Evolutionary conservation across 2,797 vertebrate genomes (phyloP), one percentile per base, ranked within the genome.

Genomic region (Lithobates pipiens): DNA sequence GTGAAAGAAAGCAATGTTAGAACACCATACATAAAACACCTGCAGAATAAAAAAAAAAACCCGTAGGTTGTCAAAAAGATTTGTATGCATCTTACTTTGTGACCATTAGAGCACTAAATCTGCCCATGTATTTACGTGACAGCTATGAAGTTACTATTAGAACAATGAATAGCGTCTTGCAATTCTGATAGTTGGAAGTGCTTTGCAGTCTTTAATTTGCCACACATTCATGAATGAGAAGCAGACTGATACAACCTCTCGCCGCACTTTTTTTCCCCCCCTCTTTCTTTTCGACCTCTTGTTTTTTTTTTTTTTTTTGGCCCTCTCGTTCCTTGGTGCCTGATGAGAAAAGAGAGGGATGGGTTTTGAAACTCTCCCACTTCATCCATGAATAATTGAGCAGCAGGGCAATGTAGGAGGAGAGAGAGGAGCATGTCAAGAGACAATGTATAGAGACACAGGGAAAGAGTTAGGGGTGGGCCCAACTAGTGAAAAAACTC

Each of bases 121-220:
- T 0, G 0, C 89, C 88, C 90, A 91, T 91, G 91, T 94, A 95
- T 95, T 95, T 94, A 94, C 93, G 93, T 95, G 95, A 95, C 94
- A 95, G 93, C 95, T 95, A 95, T 95, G 93, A 93, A 94, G 91
- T 90, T 90, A 91, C 91, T 94, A 91, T 93, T 93, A 94, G 94
- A 91, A 91, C 89, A 80, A 89, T 94, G 93, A 95, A 95, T 94
- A 92, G 90, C 76, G 87, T 88, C 91, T 79, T 87, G 88, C 83
- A 81, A 88, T 87, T 91, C 90, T 88, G 79, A 74, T 80, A 77
- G 86, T 76, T 79, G 84, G 88, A 89, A 89, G 90, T 77, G 67
- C 77, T 72, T 72, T 77, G 65, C 80, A 89, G 90, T 88, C 82
- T 89, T 88, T 88, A 89, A 89, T 91, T 91, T 92, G 90, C 91